Evolutionary conservation across 2,888 invertebrate genomes (phyloP), one percentile per base, ranked within the genome.

Genomic region (Hirtodrosophila alboralis): DNA sequence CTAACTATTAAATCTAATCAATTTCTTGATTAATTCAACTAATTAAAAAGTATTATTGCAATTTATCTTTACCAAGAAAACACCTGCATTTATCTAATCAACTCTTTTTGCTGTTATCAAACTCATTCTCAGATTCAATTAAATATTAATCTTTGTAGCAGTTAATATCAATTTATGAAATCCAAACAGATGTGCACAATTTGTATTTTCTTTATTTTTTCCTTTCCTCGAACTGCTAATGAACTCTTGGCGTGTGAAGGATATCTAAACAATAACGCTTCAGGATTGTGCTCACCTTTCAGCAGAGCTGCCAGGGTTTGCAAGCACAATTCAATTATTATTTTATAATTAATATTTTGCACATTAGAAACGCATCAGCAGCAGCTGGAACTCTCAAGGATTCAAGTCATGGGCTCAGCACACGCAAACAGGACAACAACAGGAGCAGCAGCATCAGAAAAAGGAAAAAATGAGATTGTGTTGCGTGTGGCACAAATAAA

Each of bases 261-360:
- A 60, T 64, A 69, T 40, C 72, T 64, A 70, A 69, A 74, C 70
- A 72, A 69, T 68, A 37, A 9, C 26, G 34, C n/a, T n/a, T 26
- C 36, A 27, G 31, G 18, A 38, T 10, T 27, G 27, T 38, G 58
- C 45, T 60, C 64, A 78, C 85, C 78, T 79, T 81, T 76, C 49
- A 48, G 51, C 49, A 30, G 45, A 47, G 43, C 59, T 62, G 80
- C 65, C 73, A 69, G 52, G 53, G n/a, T n/a, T 51, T n/a, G 43
- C 40, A 45, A 45, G 62, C 84, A 79, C 79, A 81, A 86, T 81
- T 85, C 81, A 86, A 81, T 81, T 81, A 86, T 84, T 85, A 81
- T 84, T 85, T 81, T 84, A 84, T 81, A 86, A 81, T 81, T 81
- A 81, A 81, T 81, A 81, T 81, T 81, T 86, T 76, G 81, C 81